Conservation (phyloP, 2,113 vertebrate genomes). For the Progne subis region DNA sequence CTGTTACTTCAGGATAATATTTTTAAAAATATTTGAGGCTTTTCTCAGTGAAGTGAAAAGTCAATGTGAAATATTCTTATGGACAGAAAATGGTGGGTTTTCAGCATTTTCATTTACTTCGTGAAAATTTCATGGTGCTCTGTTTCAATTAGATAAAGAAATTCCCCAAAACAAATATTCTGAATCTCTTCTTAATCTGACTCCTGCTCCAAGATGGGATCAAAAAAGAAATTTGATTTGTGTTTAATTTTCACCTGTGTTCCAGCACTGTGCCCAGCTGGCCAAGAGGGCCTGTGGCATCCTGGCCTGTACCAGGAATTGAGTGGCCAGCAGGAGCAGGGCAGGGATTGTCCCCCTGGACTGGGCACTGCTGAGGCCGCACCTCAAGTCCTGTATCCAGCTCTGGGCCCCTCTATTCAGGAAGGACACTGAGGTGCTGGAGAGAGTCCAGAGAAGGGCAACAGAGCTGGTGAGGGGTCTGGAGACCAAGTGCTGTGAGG, state of each 20-base stretch:
- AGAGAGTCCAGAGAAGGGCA: accelerated
- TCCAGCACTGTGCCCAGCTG: neutral
- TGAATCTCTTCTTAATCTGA: neutral
- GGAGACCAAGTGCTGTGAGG: neutral
- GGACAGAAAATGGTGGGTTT: neutral
- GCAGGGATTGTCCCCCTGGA: neutral
- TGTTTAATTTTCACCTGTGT: neutral
- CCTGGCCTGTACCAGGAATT: neutral
- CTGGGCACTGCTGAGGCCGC: accelerated
- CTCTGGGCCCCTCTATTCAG: accelerated
- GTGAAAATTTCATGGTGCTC: neutral
- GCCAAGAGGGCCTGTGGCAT: neutral
- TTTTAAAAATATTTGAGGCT: neutral
- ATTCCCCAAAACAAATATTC: neutral
- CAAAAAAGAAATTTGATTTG: neutral
- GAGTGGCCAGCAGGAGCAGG: neutral
- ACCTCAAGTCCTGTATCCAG: accelerated
- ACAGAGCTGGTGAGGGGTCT: accelerated
- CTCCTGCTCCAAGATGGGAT: neutral
- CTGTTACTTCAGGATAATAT: neutral
- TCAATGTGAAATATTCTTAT: neutral
- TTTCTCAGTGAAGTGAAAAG: neutral
- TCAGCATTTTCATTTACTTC: neutral
- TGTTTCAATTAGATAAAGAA: neutral
- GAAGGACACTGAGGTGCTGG: neutral